Evolutionary conservation across 1,140 invertebrate genomes (phyloP), one percentile per base, ranked within the genome.

Genomic region (Micrasema minimum): DNA sequence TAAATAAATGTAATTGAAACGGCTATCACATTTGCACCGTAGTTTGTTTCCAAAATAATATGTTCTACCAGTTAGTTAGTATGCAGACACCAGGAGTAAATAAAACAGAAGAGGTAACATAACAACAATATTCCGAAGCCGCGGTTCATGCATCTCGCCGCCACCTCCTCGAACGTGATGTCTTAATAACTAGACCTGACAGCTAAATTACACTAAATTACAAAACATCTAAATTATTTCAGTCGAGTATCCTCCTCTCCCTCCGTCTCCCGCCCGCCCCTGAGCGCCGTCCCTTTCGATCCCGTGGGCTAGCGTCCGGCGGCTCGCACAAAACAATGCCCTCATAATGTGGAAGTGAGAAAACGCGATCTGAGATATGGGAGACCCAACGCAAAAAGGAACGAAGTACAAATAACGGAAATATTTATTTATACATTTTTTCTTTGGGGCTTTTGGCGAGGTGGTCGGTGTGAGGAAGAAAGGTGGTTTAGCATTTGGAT

Each of bases 161-260:
- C 51, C 53, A 46, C 51, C 66, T 57, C 59, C 23, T 64, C 69
- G 72, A 55, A 61, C 72, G 75, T 76, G 75, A 76, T 75, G 72
- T 76, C 75, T 76, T 76, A 76, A 76, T 76, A 76, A 76, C 75
- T 72, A 70, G 75, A 72, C 73, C 72, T 75, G 75, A 76, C 75
- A 76, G 72, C 72, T 76, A 76, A 76, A 76, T 76, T 76, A 76
- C 72, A 76, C 75, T 76, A 76, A 76, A 75, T 76, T 76, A 76
- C 72, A 76, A 76, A 76, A 76, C 71, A 72, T 76, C 75, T 76
- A 74, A 76, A 76, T 76, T 76, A 76, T 75, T 75, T 71, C 72
- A 69, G 72, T 65, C 69, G 72, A 61, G 50, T 50, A 9, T 31
- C 45, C 53, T 67, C 16, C 48, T 18, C 26, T 46, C 62, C 53